Conservation (phyloP, 2,113 vertebrate genomes). For the Microcebus jonahi region DNA sequence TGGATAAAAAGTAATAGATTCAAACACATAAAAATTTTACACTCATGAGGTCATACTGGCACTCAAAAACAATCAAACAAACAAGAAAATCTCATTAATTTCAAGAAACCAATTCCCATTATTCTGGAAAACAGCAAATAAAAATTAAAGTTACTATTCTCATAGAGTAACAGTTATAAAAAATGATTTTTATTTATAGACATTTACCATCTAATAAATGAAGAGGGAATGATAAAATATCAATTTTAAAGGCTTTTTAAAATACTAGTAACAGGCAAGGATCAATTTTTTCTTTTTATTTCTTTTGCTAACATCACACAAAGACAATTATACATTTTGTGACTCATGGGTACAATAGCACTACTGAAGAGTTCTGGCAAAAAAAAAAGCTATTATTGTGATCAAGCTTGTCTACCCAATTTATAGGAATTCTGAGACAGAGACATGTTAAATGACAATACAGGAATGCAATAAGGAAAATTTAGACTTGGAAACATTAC, state of each 20-base stretch:
- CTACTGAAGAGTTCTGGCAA: background rate
- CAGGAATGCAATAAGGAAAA: background rate
- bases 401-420: background rate
- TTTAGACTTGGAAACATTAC: background rate
- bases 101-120: background rate
- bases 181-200: background rate
- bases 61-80: background rate
- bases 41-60: background rate
- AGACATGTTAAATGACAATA: background rate
- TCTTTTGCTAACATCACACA: background rate
- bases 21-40: background rate
- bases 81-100: background rate
- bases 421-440: background rate
- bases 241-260: background rate
- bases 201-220: background rate
- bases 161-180: background rate
- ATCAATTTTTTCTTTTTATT: background rate
- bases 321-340: background rate
- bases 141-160: background rate
- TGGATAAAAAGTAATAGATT: background rate
- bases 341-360: background rate
- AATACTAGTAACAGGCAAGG: background rate
- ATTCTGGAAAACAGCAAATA: background rate
- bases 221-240: background rate
- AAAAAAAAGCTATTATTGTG: background rate